Evolutionary conservation across 2,113 vertebrate species (phyloP).

Genomic region (Mus spicilegus): DNA sequence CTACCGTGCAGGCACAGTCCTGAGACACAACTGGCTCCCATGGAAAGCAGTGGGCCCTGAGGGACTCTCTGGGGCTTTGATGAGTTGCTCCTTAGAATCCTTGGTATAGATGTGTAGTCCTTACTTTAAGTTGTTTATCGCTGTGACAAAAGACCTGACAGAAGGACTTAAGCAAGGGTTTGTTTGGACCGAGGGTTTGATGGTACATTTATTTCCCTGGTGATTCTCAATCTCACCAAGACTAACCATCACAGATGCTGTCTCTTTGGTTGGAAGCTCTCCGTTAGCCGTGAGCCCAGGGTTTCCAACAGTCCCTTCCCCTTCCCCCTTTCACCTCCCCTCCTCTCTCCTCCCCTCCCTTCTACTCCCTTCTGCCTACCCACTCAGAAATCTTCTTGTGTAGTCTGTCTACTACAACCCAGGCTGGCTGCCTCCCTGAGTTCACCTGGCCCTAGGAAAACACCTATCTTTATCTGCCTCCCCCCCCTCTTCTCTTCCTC

Average conservation of each 20-base stretch:
- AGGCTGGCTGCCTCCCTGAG: neutral
- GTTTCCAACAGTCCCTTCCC: neutral
- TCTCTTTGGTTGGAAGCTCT: neutral
- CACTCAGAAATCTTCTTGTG: neutral
- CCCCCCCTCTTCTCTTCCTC: rapidly evolving
- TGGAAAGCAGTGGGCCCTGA: too few species aligned
- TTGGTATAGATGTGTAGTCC: neutral
- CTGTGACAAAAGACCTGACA: too few species aligned
- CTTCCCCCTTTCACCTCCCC: neutral
- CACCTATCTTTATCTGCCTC: neutral
- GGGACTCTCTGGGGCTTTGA: neutral
- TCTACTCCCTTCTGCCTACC: neutral
- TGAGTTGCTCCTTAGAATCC: neutral
- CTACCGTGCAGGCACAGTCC: neutral
- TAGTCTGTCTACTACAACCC: neutral
- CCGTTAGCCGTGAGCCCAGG: neutral
- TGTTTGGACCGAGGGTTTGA: neutral
- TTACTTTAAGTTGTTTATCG: neutral
- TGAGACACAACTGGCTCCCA: neutral
- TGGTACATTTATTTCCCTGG: neutral
- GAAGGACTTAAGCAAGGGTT: neutral
- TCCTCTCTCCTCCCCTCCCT: neutral
- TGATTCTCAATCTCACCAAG: neutral
- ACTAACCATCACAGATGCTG: neutral
- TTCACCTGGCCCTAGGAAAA: neutral